A percentile compares a stretch with the other conserved stretches of the same genome.
phyloP scores from a whole-genome alignment of 2,113 vertebrate species.

The Orthonyx spaldingii region DNA sequence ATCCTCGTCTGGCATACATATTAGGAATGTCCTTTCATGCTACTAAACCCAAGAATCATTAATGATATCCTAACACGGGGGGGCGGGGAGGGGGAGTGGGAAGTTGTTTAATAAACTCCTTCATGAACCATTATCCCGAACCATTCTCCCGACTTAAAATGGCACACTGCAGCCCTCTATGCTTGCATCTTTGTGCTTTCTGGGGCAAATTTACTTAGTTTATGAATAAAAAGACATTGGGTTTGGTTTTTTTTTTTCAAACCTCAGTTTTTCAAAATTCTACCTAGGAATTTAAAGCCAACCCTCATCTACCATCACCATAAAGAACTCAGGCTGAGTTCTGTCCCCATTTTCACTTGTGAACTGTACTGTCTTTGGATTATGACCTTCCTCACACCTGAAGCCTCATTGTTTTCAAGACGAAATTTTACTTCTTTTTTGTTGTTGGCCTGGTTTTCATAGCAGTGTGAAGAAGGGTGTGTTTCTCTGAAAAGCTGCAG shows the following conservation, averaged over 20 bases:
- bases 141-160: not conserved
- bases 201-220: not conserved
- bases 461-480: constrained; percentile 35
- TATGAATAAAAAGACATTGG: not conserved
- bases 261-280: constrained; percentile 17
- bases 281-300: constrained; percentile 18
- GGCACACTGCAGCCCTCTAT: not conserved
- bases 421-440: constrained; percentile 13
- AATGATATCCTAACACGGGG: not conserved
- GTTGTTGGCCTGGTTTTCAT: constrained; percentile 41
- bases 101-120: not conserved
- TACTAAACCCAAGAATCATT: not conserved
- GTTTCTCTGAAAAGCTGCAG: constrained; percentile 40
- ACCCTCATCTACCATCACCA: not conserved
- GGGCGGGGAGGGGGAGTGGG: fast-evolving
- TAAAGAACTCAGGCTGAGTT: constrained; percentile 59
- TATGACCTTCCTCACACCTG: constrained; percentile 43
- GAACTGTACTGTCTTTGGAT: constrained; percentile 39
- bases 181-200: not conserved
- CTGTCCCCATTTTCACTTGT: constrained; percentile 37
- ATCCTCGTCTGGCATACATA: not conserved
- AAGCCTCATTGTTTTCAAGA: constrained; percentile 54
- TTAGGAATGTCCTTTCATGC: not conserved
- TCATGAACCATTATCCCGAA: not conserved
- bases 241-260: not conserved